Percentiles rank a stretch among this genome's conserved stretches.
Conservation (phyloP, 1,140 invertebrate species). For the Rhagoletis zephyria region DNA sequence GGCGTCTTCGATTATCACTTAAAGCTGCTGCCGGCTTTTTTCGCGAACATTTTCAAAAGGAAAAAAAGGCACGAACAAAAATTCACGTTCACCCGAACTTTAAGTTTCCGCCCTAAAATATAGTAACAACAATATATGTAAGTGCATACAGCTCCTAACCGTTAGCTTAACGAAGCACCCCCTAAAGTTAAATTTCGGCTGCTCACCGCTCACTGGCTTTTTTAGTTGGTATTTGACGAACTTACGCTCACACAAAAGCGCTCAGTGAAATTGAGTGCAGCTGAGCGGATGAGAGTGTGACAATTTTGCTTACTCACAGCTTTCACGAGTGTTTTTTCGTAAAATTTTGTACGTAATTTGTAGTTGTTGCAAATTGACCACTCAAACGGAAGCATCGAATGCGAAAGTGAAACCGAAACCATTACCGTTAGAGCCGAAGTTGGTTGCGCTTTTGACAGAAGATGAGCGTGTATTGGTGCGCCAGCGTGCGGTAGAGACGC, state of each 20-base stretch:
- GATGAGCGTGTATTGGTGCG: not conserved
- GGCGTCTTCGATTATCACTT: not conserved
- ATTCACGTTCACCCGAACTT: not conserved
- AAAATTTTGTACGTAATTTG: not conserved
- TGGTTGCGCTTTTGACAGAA: not conserved
- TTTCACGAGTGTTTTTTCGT: not conserved
- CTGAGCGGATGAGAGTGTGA: not conserved
- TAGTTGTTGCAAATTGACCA: not conserved
- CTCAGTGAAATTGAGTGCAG: not conserved
- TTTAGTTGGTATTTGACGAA: not conserved
- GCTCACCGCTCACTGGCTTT: not conserved
- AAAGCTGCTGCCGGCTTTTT: constrained; percentile 33
- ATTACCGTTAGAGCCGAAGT: not conserved
- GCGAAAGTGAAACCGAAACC: constrained; percentile 1
- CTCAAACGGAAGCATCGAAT: constrained; percentile 33
- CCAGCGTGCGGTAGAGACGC: not conserved
- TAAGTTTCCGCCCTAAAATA: constrained; percentile 30
- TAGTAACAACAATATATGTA: not conserved
- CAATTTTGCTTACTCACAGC: not conserved
- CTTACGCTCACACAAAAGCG: not conserved
- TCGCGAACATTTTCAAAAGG: not conserved
- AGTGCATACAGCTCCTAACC: not conserved
- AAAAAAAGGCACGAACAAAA: constrained; percentile 6
- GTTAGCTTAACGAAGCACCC: not conserved
- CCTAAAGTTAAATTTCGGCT: not conserved